Evolutionary conservation across 2,888 invertebrate genomes (phyloP).

Genomic region (Cephus rjabovi): DNA sequence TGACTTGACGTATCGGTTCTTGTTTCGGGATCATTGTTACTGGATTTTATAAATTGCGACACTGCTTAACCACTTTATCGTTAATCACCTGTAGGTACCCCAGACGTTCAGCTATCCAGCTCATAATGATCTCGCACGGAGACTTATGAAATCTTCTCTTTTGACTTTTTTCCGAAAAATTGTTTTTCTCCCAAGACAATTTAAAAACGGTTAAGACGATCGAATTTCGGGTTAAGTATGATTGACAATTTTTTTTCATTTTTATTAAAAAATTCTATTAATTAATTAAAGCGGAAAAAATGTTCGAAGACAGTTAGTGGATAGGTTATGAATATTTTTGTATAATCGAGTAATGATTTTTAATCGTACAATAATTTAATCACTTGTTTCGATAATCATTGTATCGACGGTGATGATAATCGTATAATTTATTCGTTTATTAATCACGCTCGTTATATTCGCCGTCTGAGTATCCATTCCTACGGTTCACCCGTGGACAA

Average conservation of each 20-base stretch:
- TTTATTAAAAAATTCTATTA: too few species aligned
- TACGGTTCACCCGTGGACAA: not conserved
- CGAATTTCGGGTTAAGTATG: too few species aligned
- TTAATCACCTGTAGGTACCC: not conserved
- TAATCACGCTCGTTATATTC: not conserved
- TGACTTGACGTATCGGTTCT: not conserved
- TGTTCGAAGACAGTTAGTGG: too few species aligned
- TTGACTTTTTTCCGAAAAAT: too few species aligned
- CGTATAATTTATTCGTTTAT: not conserved
- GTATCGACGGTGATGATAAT: too few species aligned
- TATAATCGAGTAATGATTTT: not conserved
- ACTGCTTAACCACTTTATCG: not conserved
- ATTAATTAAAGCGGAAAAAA: too few species aligned
- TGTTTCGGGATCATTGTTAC: not conserved
- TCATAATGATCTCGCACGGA: not conserved
- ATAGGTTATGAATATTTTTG: not conserved
- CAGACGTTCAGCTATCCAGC: not conserved
- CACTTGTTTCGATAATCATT: not conserved
- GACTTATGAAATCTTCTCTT: too few species aligned
- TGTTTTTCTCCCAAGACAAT: too few species aligned
- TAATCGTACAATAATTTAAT: not conserved
- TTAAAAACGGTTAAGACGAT: too few species aligned
- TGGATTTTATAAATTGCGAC: not conserved
- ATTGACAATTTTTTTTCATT: too few species aligned
- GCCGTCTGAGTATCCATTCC: not conserved